phyloP scores from a whole-genome alignment of 1,140 invertebrate genomes.

The Phymastichus coffea region DNA sequence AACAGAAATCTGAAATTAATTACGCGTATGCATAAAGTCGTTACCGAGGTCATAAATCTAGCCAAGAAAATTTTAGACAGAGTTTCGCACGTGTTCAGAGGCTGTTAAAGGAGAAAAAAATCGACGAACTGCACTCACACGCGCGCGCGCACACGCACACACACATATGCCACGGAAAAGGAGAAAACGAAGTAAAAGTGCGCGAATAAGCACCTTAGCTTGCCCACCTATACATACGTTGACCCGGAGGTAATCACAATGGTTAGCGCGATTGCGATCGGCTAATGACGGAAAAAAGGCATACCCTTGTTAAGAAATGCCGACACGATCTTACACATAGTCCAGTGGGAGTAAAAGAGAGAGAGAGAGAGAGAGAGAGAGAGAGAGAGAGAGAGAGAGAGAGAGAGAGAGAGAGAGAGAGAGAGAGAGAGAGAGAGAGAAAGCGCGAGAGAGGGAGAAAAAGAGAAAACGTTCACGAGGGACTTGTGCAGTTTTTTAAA shows the following conservation, averaged over 20 bases:
- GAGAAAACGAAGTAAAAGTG: background rate
- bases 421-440: no score
- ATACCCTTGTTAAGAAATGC: conserved; percentile 49
- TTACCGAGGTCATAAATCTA: no score
- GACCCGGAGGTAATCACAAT: conserved; percentile 47
- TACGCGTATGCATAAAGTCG: background rate
- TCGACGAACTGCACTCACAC: no score
- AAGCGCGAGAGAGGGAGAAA: no score
- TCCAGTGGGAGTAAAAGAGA: background rate
- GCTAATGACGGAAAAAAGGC: conserved; percentile 50
- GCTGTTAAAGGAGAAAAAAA: conserved; percentile 6
- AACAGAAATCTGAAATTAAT: background rate
- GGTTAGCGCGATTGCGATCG: conserved; percentile 49
- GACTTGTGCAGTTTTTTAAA: no score
- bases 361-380: background rate
- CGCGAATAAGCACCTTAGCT: background rate
- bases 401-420: no score
- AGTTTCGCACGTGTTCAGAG: conserved; percentile 1
- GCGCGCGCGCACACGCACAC: no score
- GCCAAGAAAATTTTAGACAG: background rate
- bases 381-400: no score
- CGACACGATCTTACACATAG: conserved; percentile 42
- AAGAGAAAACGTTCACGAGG: no score
- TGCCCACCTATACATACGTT: background rate
- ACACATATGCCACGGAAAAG: no score